Evolutionary conservation across 2,888 invertebrate species (phyloP), one percentile per base, ranked within the genome.

Genomic region (Brachyopa scutellaris): DNA sequence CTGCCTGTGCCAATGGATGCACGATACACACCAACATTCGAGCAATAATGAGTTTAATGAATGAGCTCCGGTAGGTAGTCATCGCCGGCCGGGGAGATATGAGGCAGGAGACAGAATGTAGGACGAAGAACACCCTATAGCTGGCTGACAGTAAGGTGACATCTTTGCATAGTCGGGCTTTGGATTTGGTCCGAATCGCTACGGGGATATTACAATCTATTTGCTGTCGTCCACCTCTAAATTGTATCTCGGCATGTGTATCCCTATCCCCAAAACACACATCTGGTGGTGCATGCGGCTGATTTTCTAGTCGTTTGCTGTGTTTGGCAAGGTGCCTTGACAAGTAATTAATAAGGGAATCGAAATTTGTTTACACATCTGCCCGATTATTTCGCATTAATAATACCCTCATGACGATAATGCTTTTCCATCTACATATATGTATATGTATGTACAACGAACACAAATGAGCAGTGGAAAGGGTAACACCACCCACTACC

Each of bases 271-370:
- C 64, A 70, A 78, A 74, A 78, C 80, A 80, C 70, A 80, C 83
- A 80, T 84, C 80, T 84, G 80, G 80, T 69, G 80, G 69, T 80
- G 79, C 80, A 84, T 80, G 78, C 57, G 80, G 79, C 80, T 79
- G 84, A 70, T 78, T 74, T 76, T 82, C 82, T 77, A 82, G 76
- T 76, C 72, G 82, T 77, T 77, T 77, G 76, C 77, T 80, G 83
- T 85, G 84, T 83, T 85, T 85, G 85, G 85, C 85, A 84, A 85
- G 85, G 85, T 85, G 85, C 84, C 84, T 83, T 84, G 85, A 86
- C 86, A 86, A 86, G 86, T 86, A 86, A 86, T 86, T 86, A 86
- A 86, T 86, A 86, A 86, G 84, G 85, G 85, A 85, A 85, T 84
- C 84, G 85, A 85, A 84, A 83, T 84, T 84, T 86, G 86, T 86